Base-by-base conservation (phyloP, 1,140 invertebrate species). In the Whitmania pigra region DNA sequence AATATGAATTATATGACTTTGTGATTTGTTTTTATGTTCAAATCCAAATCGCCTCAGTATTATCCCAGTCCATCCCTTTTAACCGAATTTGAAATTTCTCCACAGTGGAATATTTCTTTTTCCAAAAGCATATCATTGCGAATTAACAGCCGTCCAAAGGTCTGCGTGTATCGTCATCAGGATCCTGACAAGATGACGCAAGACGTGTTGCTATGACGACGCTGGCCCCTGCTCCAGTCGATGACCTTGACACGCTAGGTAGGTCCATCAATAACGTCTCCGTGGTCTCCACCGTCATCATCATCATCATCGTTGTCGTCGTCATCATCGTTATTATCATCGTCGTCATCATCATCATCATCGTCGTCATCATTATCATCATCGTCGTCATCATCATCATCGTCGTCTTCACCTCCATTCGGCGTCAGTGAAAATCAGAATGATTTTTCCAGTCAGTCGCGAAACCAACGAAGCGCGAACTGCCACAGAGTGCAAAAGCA, bases 301-400 rank as follows among this genome's bases (percentile, higher is more conserved):
- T 17, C 57, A 63, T 15, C 57, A n/a, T 15, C 20, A 63, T 13
- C 29, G 18, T 63, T 15, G 22, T 31, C 57, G 18, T 31, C 57
- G 22, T 31, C 57, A 63, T 13, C 57, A 63, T 17, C 57, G 11
- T 17, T 18, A 63, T 63, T 18, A 17, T 63, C 57, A 63, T 63
- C 29, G 18, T 63, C 9, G 11, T 31, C 57, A 63, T 13, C 57
- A 63, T 13, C 57, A 63, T 9, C 54, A 57, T 57, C 54, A 9
- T 57, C 54, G 9, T 57, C 54, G 25, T 57, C 54, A 57, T 57
- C 25, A 57, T 57, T 9, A 57, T 9, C 54, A 57, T 9, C 54
- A 57, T 25, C 54, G 25, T 68, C 67, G 11, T 68, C 67, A 11
- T 68, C 67, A 11, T 68, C 67, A 68, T 68, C 67, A 11, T 68